Conservation (phyloP, 2,797 vertebrate species). For the Pipistrellus kuhlii region DNA sequence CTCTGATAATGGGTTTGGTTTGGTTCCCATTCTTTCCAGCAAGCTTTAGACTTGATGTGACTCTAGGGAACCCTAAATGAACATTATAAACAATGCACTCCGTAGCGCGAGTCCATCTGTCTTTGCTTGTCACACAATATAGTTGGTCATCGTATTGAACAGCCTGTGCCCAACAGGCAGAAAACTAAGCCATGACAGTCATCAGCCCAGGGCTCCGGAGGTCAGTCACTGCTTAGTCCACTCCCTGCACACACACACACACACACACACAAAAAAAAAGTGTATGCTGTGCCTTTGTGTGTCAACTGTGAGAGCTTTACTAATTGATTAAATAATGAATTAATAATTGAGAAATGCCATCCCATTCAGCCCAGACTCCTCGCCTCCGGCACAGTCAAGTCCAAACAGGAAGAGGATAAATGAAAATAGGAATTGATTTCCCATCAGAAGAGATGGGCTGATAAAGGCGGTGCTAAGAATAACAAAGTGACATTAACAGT, state of each 20-base stretch:
- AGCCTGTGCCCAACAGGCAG: not conserved
- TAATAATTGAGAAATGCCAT: conserved; percentile 34
- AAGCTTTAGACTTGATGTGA: not conserved
- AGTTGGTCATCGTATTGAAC: not conserved
- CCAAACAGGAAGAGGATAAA: conserved; percentile 34
- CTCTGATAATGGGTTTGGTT: conserved; percentile 53
- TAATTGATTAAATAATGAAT: conserved; percentile 15
- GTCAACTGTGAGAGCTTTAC: conserved; percentile 5
- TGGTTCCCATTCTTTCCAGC: conserved; percentile 21
- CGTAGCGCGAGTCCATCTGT: not conserved
- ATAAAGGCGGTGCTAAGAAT: not conserved
- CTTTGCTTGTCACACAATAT: not conserved
- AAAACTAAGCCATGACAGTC: not conserved
- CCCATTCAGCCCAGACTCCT: not conserved
- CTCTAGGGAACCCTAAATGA: conserved; percentile 8
- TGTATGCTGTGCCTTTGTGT: not conserved
- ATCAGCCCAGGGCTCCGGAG: not conserved
- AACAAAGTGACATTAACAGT: not conserved
- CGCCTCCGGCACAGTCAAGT: conserved; percentile 30
- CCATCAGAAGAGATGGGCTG: not conserved
- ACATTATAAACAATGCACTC: not conserved
- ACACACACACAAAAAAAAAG: not conserved
- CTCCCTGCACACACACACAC: not conserved
- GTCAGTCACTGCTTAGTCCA: not conserved
- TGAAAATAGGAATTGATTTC: conserved; percentile 43